phyloP scores from a whole-genome alignment of 1,140 invertebrate species.

The Portunus trituberculatus region DNA sequence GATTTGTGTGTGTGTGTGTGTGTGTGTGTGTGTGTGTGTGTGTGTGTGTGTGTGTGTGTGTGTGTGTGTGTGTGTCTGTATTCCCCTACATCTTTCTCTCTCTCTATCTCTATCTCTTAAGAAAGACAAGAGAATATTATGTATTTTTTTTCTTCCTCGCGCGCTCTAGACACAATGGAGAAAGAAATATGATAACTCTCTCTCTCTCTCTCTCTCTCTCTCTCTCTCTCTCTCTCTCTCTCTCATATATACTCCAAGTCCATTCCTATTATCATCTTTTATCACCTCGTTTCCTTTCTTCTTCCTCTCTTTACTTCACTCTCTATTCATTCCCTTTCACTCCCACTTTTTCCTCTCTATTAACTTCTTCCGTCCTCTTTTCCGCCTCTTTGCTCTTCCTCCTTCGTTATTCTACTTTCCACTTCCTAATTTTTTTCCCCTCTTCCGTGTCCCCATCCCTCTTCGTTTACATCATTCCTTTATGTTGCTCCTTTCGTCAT shows the following conservation, averaged over 20 bases:
- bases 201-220: neutral
- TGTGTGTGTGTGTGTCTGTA: neutral
- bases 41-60: conserved; percentile 52
- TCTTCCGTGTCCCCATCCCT: neutral
- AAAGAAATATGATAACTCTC: neutral
- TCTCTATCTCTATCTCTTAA: too few relatives aligned
- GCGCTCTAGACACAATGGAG: too few relatives aligned
- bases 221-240: neutral
- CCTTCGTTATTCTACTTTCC: neutral
- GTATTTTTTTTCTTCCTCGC: too few relatives aligned
- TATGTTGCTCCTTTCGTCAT: neutral
- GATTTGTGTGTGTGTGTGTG: neutral
- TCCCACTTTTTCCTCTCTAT: neutral
- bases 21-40: conserved; percentile 42
- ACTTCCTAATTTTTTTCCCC: neutral
- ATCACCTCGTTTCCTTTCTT: neutral
- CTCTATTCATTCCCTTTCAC: neutral
- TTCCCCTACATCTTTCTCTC: too few relatives aligned
- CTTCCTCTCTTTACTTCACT: neutral
- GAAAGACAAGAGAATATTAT: too few relatives aligned
- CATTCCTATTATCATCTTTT: neutral
- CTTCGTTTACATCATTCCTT: neutral
- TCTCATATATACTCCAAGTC: neutral
- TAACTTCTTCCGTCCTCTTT: neutral
- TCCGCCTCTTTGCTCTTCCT: neutral